Percentiles rank a stretch among this genome's conserved stretches.
Conservation (phyloP, 2,888 invertebrate species). For the Dolomedes plantarius region DNA sequence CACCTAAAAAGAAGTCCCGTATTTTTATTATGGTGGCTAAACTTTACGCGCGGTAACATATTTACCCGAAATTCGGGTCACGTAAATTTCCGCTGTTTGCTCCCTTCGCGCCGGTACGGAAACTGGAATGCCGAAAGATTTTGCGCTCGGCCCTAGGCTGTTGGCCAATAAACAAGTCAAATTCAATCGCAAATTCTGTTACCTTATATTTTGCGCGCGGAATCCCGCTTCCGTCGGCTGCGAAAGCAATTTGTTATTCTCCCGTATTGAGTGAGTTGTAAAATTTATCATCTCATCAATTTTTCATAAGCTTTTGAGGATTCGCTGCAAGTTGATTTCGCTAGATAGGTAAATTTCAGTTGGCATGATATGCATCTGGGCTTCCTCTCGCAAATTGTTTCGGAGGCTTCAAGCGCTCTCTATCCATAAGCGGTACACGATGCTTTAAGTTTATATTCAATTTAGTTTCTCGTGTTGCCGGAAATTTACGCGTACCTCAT, state of each 20-base stretch:
- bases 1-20: too few species aligned
- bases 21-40: background rate
- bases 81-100: constrained; percentile 62
- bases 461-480: background rate
- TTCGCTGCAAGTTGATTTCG: background rate
- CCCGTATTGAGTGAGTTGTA: background rate
- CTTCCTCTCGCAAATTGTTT: background rate
- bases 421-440: background rate
- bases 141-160: constrained; percentile 29
- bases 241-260: background rate
- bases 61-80: constrained; percentile 46
- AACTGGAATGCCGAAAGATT: constrained; percentile 37
- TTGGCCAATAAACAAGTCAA: constrained; percentile 69
- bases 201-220: constrained; percentile 32
- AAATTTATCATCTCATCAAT: constrained; percentile 11
- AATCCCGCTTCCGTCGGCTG: constrained; percentile 1
- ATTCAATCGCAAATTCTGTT: constrained; percentile 55
- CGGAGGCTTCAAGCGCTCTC: background rate
- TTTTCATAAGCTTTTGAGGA: background rate
- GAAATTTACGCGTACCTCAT: background rate
- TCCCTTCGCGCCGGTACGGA: constrained; percentile 31
- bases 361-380: background rate
- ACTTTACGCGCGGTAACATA: constrained; percentile 52
- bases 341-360: background rate
- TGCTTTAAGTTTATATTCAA: background rate